Conservation (phyloP, 2,888 invertebrate genomes). For the Pristionchus mayeri region DNA sequence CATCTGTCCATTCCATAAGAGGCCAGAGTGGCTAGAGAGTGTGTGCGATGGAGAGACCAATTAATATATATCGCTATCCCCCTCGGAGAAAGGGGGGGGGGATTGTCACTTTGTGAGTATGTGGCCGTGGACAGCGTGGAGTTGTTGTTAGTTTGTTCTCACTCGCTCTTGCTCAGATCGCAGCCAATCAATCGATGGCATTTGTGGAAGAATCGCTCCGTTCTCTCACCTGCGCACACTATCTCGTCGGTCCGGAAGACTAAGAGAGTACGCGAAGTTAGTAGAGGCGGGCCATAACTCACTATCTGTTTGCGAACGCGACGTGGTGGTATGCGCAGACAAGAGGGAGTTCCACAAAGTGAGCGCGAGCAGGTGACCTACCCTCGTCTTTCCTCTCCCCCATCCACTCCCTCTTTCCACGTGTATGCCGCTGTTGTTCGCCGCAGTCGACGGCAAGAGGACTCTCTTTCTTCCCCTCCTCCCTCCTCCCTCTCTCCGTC, state of each 20-base stretch:
- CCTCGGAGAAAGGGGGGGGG: too few species aligned
- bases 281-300: too few species aligned
- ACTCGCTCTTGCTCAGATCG: not conserved
- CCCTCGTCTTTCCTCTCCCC: not conserved
- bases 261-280: too few species aligned
- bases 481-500: not conserved
- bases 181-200: not conserved
- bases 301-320: conserved; percentile 36
- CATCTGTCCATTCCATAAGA: too few species aligned
- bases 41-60: too few species aligned
- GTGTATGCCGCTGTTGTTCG: not conserved
- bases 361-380: not conserved
- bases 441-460: not conserved
- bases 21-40: too few species aligned
- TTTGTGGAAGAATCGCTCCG: too few species aligned
- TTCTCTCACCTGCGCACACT: too few species aligned
- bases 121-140: not conserved
- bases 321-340: too few species aligned
- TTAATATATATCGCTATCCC: too few species aligned
- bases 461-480: not conserved
- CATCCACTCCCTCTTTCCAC: not conserved
- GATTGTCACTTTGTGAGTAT: not conserved
- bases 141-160: conserved; percentile 41
- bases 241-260: too few species aligned
- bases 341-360: too few species aligned